Base-by-base conservation (phyloP, 2,888 invertebrate species). In the Noctua janthe region DNA sequence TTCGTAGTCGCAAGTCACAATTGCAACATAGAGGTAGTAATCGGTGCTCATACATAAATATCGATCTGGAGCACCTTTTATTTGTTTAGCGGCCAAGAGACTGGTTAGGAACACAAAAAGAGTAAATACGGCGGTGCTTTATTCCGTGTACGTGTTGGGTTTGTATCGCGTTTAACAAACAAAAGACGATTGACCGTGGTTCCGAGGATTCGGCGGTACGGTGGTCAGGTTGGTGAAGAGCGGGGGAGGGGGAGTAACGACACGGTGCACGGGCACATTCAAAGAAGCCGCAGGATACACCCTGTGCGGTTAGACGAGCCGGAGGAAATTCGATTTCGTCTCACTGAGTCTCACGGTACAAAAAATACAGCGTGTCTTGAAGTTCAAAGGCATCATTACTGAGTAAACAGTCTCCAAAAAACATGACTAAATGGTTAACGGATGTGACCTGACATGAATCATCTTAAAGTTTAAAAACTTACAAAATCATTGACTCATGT, bases 131-230 rank as follows among this genome's bases (percentile, higher is more conserved):
- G 90, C 88, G 88, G 87, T 90, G 90, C 91, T 90, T 89, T 93
- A 92, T 93, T 94, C 91, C 90, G 87, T 91, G 91, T 92, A 92
- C 94, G 93, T 94, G 95, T 95, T 94, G 94, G 94, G 94, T 95
- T 95, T 95, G 93, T 95, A 93, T 90, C 88, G 92, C 91, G 91
- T 94, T 95, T 94, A 94, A 95, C 95, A 95, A 96, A 97, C 96
- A 96, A 96, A 96, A 95, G 95, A 90, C 92, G 93, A 94, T 93
- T 90, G 93, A 93, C 89, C 92, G 91, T 90, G 92, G 93, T 91
- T 90, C 91, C 90, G 90, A 89, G 92, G 90, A 88, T 87, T 90
- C 91, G 90, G 90, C 89, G 84, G 83, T 72, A 78, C 71, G 82
- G 82, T 78, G 86, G 87, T 73, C 79, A 80, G 87, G 82, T 75